Percentiles rank a stretch among this genome's conserved stretches.
Conservation (phyloP, 1,140 invertebrate species). For the Phthorimaea operculella region DNA sequence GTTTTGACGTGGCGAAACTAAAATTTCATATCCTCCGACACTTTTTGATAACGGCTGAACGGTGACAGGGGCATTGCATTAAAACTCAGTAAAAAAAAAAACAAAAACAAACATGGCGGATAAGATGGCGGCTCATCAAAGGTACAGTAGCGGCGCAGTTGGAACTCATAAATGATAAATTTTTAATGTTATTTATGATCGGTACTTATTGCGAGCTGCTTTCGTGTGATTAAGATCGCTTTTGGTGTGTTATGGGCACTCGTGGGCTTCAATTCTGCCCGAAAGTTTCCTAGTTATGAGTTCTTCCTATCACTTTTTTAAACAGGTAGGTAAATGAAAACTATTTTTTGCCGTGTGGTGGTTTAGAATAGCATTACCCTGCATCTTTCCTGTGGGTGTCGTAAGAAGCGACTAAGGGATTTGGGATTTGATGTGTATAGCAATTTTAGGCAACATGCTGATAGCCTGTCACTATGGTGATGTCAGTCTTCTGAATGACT, state of each 20-base stretch:
- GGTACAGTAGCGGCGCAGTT: constrained; percentile 51
- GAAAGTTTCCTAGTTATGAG: too few relatives aligned
- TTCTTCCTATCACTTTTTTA: too few relatives aligned
- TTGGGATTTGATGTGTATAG: too few relatives aligned
- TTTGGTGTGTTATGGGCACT: constrained; percentile 26
- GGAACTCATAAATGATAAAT: constrained; percentile 66
- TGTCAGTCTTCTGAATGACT: too few relatives aligned
- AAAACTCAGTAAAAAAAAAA: constrained; percentile 41
- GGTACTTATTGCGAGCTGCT: constrained; percentile 35
- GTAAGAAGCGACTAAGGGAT: too few relatives aligned
- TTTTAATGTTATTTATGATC: constrained; percentile 57
- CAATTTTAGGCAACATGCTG: too few relatives aligned
- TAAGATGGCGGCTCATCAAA: constrained; percentile 58
- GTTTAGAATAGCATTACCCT: too few relatives aligned
- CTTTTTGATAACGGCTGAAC: constrained; percentile 44
- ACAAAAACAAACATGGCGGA: constrained; percentile 55
- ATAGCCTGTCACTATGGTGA: too few relatives aligned
- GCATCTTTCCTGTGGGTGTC: too few relatives aligned
- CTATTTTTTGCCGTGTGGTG: too few relatives aligned
- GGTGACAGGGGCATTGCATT: constrained; percentile 58
- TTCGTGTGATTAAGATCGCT: constrained; percentile 20
- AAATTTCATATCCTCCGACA: constrained; percentile 21
- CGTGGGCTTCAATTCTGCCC: too few relatives aligned
- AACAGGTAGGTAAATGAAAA: too few relatives aligned
- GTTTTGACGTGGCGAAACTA: background rate